phyloP scores from a whole-genome alignment of 2,797 vertebrate genomes.

The Schizothorax lantsangensis region DNA sequence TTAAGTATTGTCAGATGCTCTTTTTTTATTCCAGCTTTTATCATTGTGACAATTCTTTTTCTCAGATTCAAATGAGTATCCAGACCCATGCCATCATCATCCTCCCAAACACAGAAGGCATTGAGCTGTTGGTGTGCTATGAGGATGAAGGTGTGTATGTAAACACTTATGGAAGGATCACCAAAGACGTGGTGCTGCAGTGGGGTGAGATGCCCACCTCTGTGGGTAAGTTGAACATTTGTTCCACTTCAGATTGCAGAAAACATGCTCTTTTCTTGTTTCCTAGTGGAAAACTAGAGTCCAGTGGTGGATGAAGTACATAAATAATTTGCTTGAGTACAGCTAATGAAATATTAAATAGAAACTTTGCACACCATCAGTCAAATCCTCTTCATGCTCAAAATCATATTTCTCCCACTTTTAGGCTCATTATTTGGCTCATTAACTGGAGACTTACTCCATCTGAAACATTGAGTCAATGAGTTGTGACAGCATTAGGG shows the following conservation, averaged over 20 bases:
- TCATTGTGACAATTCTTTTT: not conserved
- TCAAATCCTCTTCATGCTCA: too few species aligned
- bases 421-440: too few species aligned
- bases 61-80: conserved; percentile 1
- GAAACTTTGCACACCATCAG: not conserved
- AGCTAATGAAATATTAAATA: too few species aligned
- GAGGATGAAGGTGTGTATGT: conserved; percentile 94
- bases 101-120: conserved; percentile 88
- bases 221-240: conserved; percentile 80
- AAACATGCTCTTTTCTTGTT: not conserved
- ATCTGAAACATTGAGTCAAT: not conserved
- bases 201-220: conserved; percentile 96
- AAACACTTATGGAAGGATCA: conserved; percentile 93
- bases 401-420: too few species aligned
- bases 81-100: conserved; percentile 93
- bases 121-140: conserved; percentile 93
- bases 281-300: not conserved
- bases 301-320: not conserved
- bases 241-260: not conserved
- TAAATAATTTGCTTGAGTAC: not conserved
- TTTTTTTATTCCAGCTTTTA: not conserved
- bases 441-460: not conserved
- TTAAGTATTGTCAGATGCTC: not conserved
- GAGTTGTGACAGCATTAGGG: not conserved
- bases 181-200: conserved; percentile 93